Evolutionary conservation across 2,797 vertebrate species (phyloP), one percentile per base, ranked within the genome.

Genomic region (Trachurus trachurus): DNA sequence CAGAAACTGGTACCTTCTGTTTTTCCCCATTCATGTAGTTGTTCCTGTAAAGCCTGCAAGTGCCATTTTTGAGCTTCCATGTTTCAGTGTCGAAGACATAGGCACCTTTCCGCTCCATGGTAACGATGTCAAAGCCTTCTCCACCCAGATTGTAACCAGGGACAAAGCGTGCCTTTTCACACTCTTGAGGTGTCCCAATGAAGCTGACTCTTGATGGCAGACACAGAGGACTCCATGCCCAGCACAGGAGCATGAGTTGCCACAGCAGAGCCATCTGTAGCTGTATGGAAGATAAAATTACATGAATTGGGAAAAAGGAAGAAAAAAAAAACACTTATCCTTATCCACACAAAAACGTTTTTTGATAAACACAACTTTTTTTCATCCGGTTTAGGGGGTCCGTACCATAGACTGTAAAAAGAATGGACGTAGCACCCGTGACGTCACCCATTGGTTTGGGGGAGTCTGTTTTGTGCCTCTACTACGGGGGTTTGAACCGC

Each of bases 61-160:
- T 74, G 16, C 74, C 81, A 19, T 94, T 80, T 8, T 5, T 31
- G 1, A 72, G 73, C 1, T 88, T 44, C 92, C 91, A 94, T 1
- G 34, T 71, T 31, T 89, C 87, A 31, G 85, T 85, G 44, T 95
- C 87, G 0, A 95, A 85, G 11, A 93, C 83, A 19, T 83, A 94
- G 42, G 90, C 81, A 0, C 88, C 89, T 72, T 91, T 91, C 16
- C 87, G 91, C 66, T 81, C 37, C 93, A 96, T 94, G 2, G 67
- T 95, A 58, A 95, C 95, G 13, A 97, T 94, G 26, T 97, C 90
- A 5, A 96, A 81, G 1, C 96, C 96, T 65, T 96, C 95, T 4
- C 96, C 96, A 0, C 92, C 95, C 74, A 96, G 85, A 78, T 90
- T 87, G 0, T 93, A 83, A 4, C 96, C 96, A 0, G 96, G 96